phyloP scores from a whole-genome alignment of 2,797 vertebrate genomes.

The Phrynocephalus vlangalii region DNA sequence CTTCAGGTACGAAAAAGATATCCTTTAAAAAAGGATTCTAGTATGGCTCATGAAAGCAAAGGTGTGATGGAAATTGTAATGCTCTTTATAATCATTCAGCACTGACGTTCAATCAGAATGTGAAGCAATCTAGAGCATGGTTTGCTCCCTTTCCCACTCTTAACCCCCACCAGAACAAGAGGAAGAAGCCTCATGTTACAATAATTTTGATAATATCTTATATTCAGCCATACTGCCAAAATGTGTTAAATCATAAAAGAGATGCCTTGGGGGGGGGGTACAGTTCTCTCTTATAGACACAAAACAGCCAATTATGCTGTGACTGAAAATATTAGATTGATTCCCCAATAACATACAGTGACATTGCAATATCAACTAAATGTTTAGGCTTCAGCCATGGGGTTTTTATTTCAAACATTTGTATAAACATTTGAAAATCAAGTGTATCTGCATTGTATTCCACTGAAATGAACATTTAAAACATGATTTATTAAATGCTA shows the following conservation, averaged over 20 bases:
- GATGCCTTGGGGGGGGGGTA: not conserved
- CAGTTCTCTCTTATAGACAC: not conserved
- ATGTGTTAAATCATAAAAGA: not conserved
- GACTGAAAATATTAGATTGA: not conserved
- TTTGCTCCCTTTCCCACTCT: not conserved
- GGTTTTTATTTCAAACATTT: not conserved
- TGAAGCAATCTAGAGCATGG: not conserved
- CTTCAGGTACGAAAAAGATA: not conserved
- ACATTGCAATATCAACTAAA: not conserved
- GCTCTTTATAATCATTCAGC: not conserved
- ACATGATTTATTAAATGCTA: not conserved
- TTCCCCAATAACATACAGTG: not conserved
- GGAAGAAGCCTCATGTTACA: not conserved
- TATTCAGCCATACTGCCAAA: not conserved
- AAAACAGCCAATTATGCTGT: not conserved
- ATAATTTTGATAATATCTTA: not conserved
- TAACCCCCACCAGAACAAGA: not conserved
- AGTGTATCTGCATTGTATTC: not conserved
- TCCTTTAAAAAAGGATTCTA: not conserved
- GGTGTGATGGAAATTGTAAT: not conserved
- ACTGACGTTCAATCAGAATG: not conserved
- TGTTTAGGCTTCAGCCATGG: not conserved
- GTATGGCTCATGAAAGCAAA: not conserved
- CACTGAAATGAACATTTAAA: not conserved
- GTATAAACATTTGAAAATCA: not conserved